Conservation (phyloP, 2,888 invertebrate genomes). For the Ischnus inquisitorius region DNA sequence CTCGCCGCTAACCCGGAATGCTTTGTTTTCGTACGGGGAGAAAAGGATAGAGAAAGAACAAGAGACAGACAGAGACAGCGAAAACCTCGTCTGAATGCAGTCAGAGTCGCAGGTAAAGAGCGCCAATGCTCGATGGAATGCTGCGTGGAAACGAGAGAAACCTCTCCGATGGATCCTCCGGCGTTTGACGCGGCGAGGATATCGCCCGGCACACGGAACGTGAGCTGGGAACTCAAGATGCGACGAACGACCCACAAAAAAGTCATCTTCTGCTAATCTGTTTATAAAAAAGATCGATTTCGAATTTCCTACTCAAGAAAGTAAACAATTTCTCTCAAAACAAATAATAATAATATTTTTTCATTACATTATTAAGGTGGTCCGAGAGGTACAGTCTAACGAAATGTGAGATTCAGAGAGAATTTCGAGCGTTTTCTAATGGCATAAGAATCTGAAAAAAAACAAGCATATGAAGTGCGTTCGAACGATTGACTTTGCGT, state of each 20-base stretch:
- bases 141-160: constrained; percentile 54
- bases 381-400: too few relatives aligned
- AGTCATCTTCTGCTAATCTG: not conserved
- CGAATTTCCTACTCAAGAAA: not conserved
- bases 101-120: constrained; percentile 61
- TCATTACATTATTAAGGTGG: too few relatives aligned
- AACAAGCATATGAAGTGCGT: too few relatives aligned
- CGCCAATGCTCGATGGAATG: constrained; percentile 64
- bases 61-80: too few relatives aligned
- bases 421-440: too few relatives aligned
- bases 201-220: not conserved
- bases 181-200: not conserved
- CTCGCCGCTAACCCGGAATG: not conserved
- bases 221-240: not conserved
- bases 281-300: not conserved
- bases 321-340: not conserved
- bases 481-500: not conserved
- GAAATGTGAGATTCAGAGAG: too few relatives aligned
- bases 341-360: not conserved
- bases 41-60: not conserved
- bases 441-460: too few relatives aligned
- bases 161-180: constrained; percentile 21
- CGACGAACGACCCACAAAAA: too few relatives aligned
- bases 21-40: constrained; percentile 62
- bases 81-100: constrained; percentile 35